These are phyloP conservation scores for Megalops cyprinoides DNA, from an alignment of 2,797 vertebrate genomes.

Conservation along the genomic window DNA sequence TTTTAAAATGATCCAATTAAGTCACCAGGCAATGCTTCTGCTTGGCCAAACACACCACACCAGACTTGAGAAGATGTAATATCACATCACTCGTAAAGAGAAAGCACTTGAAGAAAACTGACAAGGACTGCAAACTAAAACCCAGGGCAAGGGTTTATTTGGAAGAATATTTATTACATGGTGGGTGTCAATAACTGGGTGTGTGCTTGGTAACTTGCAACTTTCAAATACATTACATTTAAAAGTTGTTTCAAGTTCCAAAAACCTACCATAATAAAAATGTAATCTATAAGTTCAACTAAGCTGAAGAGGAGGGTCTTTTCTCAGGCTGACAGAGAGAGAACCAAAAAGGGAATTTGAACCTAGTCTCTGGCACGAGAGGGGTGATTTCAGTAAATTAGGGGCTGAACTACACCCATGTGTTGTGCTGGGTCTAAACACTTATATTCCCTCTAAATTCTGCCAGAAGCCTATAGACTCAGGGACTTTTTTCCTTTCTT, in stretches of 20 bases:
- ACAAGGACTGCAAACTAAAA: neutral
- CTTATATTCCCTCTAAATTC: constrained; percentile 76
- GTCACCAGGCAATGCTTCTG: constrained; percentile 15
- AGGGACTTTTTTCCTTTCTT: constrained; percentile 44
- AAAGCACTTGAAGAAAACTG: neutral
- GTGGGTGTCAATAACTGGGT: neutral
- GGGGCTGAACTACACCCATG: constrained; percentile 69
- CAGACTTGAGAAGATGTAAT: constrained; percentile 65
- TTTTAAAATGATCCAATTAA: constrained; percentile 29
- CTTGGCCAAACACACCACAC: neutral
- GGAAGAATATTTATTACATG: neutral
- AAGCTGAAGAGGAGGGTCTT: constrained; percentile 80
- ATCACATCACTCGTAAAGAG: no score
- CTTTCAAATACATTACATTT: constrained; percentile 48
- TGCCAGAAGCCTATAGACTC: constrained; percentile 73
- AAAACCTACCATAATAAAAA: no score
- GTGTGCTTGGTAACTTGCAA: neutral
- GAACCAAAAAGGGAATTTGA: constrained; percentile 69
- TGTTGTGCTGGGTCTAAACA: constrained; percentile 76
- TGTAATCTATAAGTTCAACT: constrained; percentile 24
- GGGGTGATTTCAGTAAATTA: constrained; percentile 81
- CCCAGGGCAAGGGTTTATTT: neutral
- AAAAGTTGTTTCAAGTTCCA: no score
- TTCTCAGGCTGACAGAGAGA: constrained; percentile 67
- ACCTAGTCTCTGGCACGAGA: constrained; percentile 72